phyloP scores from a whole-genome alignment of 2,113 vertebrate genomes.

The Condylura cristata region DNA sequence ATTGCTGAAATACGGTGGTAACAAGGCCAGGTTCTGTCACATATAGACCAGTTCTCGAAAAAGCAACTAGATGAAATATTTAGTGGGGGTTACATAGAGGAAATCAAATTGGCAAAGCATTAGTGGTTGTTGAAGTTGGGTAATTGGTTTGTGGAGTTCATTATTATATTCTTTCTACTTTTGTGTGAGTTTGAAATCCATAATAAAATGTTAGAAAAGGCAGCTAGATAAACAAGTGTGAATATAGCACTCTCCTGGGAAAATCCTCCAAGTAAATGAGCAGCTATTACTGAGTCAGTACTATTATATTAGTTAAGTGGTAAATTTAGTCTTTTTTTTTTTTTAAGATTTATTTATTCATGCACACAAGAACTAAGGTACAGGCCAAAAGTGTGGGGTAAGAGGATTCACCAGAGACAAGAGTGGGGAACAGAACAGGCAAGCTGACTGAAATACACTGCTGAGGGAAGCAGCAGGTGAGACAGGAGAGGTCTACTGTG shows the following conservation, averaged over 20 bases:
- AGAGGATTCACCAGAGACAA: too few relatives aligned
- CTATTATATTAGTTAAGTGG: background rate
- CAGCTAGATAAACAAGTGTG: background rate
- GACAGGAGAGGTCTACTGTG: too few relatives aligned
- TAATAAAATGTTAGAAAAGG: background rate
- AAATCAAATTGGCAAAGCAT: background rate
- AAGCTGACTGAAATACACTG: too few relatives aligned
- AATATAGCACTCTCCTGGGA: background rate
- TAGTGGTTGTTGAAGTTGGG: background rate
- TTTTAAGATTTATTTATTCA: too few relatives aligned
- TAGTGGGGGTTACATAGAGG: background rate
- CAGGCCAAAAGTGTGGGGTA: too few relatives aligned
- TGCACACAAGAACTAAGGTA: too few relatives aligned
- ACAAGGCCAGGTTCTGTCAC: background rate
- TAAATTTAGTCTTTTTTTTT: constrained; percentile 8
- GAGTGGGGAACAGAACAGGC: too few relatives aligned
- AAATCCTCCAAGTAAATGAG: background rate
- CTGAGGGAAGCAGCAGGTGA: too few relatives aligned
- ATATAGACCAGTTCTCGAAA: constrained; percentile 36
- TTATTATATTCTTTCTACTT: background rate
- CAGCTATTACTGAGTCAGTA: background rate
- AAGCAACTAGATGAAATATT: background rate
- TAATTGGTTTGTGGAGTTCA: background rate
- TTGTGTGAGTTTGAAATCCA: background rate
- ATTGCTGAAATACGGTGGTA: background rate